Base-by-base conservation (phyloP, 2,113 vertebrate species). In the Chaetodon auriga region DNA sequence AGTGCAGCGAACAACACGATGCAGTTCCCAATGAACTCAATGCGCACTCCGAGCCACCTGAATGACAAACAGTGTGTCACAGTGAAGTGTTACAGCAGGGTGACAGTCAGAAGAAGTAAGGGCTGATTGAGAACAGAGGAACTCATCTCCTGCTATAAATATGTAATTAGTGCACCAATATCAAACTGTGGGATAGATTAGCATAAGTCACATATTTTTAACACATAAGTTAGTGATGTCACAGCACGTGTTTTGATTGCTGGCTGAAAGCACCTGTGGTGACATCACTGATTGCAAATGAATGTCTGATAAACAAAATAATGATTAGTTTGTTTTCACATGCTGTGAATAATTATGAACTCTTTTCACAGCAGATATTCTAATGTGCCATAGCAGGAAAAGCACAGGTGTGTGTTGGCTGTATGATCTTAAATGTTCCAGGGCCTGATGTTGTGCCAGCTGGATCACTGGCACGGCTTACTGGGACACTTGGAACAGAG, bases 1-100 rank as follows among this genome's bases (percentile, higher is more conserved):
- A 99, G 77, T 6, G 97, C 97, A 18, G 98, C 97, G 82, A 99
- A 99, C 80, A 99, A 83, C 75, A 99, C 98, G 0, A 99, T 92
- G 62, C 97, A 99, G 91, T 96, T 99, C 10, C 98, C 98, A 57
- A 99, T 96, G 75, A 97, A 99, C 85, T 99, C 98, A 0, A 99
- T 95, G 0, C 96, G 95, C 63, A 99, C 62, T 0, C 97, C 97
- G 48, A 99, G 94, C 98, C 98, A 99, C 94, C 98, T 99, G 94
- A 3, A 60, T 0, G 72, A 83, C 63, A 82, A 49, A 30, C 48
- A 51, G 49, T 8, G 16, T 51, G 43, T 45, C 43, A 45, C 43
- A 45, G 41, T 49, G 16, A 0, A 76, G 35, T 1, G 48, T 78
- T 6, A 68, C 13, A 62, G 70, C 49, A 63, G 45, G 38, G 45